These are phyloP conservation scores for Pelagia noctiluca DNA, from an alignment of 30 jellyfish, hydroid and myxozoan species.

Conservation along the genomic window DNA sequence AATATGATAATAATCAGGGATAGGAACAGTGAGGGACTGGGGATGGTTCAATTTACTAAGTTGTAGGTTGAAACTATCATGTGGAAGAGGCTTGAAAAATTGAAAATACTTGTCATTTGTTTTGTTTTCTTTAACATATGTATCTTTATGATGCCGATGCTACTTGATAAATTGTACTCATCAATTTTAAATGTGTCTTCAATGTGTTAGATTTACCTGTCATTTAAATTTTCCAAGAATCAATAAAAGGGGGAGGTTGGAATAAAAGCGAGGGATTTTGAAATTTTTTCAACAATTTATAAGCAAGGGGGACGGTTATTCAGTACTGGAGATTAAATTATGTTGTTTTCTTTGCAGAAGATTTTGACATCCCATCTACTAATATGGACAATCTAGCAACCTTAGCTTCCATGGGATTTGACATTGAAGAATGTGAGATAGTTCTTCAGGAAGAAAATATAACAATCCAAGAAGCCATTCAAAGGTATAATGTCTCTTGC, in stretches of 20 bases:
- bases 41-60: too few species aligned
- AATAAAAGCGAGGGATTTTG: neutral
- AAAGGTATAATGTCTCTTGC: slow-evolving; percentile 13
- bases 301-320: neutral
- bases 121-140: too few species aligned
- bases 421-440: slow-evolving; percentile 60
- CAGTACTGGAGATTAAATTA: neutral
- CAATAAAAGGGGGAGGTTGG: neutral
- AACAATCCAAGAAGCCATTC: slow-evolving; percentile 54
- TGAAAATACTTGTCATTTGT: too few species aligned
- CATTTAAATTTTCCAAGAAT: too few species aligned
- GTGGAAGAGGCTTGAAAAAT: too few species aligned
- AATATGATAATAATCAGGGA: too few species aligned
- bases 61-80: too few species aligned
- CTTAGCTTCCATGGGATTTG: slow-evolving; percentile 72
- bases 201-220: too few species aligned
- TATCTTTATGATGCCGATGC: too few species aligned
- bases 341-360: neutral
- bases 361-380: neutral
- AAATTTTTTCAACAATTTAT: neutral
- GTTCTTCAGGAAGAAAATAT: slow-evolving; percentile 33
- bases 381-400: slow-evolving; percentile 50
- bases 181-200: too few species aligned
- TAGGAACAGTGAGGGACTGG: too few species aligned
- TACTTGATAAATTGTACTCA: too few species aligned